Conservation (phyloP, 2,888 invertebrate species). For the Ommatoiulus sabulosus region DNA sequence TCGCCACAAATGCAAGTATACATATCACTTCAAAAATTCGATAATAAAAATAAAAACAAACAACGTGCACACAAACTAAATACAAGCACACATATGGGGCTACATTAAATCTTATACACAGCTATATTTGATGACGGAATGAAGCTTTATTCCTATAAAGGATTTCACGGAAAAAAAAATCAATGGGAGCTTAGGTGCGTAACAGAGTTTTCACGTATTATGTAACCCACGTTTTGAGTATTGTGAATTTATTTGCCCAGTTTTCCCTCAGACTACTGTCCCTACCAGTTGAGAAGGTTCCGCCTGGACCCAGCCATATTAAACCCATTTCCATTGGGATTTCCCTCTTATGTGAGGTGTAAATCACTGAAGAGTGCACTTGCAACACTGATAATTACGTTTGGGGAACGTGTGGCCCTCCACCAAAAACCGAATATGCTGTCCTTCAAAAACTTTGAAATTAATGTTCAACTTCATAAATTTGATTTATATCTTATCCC, state of each 20-base stretch:
- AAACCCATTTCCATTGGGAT: background rate
- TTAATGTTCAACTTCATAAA: background rate
- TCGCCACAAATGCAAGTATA: slow-evolving; percentile 10
- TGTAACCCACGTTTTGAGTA: slow-evolving; percentile 20
- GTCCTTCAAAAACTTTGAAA: background rate
- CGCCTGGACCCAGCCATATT: background rate
- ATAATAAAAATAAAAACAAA: slow-evolving; percentile 41
- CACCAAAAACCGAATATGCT: background rate
- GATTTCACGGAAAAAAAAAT: background rate
- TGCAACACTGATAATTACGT: background rate
- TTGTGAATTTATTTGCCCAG: slow-evolving; percentile 5
- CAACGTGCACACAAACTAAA: background rate
- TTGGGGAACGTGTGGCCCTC: slow-evolving; percentile 20
- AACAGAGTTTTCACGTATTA: slow-evolving; percentile 18
- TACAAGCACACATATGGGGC: background rate
- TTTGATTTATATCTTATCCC: background rate
- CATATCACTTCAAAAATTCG: slow-evolving; percentile 38
- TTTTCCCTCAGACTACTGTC: background rate
- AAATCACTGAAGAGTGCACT: background rate
- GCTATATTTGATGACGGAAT: slow-evolving; percentile 18
- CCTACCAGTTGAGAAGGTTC: background rate
- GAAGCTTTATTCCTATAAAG: background rate
- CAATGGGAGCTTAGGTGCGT: background rate
- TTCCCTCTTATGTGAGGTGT: background rate
- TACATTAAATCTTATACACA: background rate